Base-by-base conservation (phyloP, 2,797 vertebrate species). In the Buceros bicornis region DNA sequence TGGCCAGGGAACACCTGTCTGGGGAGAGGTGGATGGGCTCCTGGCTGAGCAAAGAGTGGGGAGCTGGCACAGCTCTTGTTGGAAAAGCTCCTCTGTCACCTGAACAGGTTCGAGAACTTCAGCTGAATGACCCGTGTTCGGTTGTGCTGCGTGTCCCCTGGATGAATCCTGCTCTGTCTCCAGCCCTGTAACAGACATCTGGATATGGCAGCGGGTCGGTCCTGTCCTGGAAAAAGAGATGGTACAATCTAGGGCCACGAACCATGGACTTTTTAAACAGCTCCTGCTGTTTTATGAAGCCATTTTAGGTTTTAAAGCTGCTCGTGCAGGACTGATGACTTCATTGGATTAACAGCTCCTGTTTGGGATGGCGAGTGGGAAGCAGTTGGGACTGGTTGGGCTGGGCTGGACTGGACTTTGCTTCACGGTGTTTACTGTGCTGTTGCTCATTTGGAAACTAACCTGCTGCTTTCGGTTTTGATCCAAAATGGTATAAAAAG, bases 371-470 rank as follows among this genome's bases (percentile, higher is more conserved):
- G 69, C 33, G 7, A 69, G 84, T 0, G 13, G 54, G 35, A 85
- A 16, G 93, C 69, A 29, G 85, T 3, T 48, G 61, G 43, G 82
- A 16, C 91, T 28, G 76, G 43, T 11, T 13, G 13, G 47, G 62
- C 54, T 43, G 73, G 77, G 47, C 18, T 78, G 95, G 11, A 93
- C 18, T 78, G 95, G 11, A 93, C 96, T 97, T 92, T 86, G 95
- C 50, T 81, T 69, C 21, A 0, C 1, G 0, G 29, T 35, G 54
- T 85, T 87, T 20, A 28, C 15, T 17, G 51, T 12, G 6, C 20
- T 0, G 5, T 29, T 53, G 35, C 82, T 93, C 42, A 25, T 56
- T 57, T 71, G 47, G 76, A 69, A 85, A 53, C 31, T 47, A 22
- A 45, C 16, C 24, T 31, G n/a, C 17, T 40, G n/a, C 90, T 94